Base-by-base conservation (phyloP, 2,888 invertebrate species). In the Torymus tubicola region DNA sequence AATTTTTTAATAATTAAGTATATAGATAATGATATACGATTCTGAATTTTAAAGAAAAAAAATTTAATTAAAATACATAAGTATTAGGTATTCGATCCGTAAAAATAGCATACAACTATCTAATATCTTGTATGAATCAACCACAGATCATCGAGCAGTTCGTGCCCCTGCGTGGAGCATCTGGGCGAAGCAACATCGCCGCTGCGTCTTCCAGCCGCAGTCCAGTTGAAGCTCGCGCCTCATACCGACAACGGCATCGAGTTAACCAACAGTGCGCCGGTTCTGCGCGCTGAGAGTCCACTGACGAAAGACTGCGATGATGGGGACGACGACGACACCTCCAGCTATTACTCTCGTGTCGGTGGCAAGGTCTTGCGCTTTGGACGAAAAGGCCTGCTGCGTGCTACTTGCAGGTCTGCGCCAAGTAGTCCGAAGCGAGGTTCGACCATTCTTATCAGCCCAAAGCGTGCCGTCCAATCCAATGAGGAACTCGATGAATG, bases 141-240 rank as follows among this genome's bases (percentile, higher is more conserved):
- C 14, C 83, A 86, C 1, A 90, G 88, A 78, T 90, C 91, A 0
- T 92, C 94, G 1, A 94, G 94, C 87, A 94, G 94, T 24, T 95
- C 95, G 5, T 95, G 95, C 86, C 95, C 95, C 0, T 95, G 95
- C 88, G 95, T 95, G 76, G 95, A 95, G 87, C 92, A 93, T 84
- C 87, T 93, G 18, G 86, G 86, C 77, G 82, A 85, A 13, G 79
- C 81, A 2, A 10, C 78, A 0, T 18, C 55, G 3, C 70, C 74
- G 0, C 52, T 75, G 10, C 74, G 71, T 14, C 67, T 83, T 10
- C 76, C 82, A 0, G 57, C 53, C 3, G 67, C 67, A 8, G 74
- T 83, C 10, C 67, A 80, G 8, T 24, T 64, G 31, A 68, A 78
- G 11, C 55, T 78, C 2, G 50, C 80, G 0, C 75, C 78, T 13